phyloP scores from a whole-genome alignment of 2,888 invertebrate species.

The Scaptomyza cyrtandrae region DNA sequence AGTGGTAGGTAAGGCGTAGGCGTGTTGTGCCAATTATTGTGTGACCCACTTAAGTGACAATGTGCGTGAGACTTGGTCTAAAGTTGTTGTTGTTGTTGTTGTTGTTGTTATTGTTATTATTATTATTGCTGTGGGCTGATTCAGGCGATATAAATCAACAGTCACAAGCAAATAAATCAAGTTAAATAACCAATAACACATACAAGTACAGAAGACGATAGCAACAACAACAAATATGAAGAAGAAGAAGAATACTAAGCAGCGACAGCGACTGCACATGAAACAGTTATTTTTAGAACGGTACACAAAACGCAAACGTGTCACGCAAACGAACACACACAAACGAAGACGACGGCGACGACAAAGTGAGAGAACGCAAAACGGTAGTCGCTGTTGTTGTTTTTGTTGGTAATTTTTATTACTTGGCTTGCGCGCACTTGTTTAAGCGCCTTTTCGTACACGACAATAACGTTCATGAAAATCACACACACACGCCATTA shows the following conservation, averaged over 20 bases:
- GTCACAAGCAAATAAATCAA: conserved; percentile 79
- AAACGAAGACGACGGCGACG: conserved; percentile 8
- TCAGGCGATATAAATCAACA: conserved; percentile 73
- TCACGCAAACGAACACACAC: conserved; percentile 29
- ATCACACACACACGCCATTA: conserved; percentile 26
- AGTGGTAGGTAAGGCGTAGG: neutral
- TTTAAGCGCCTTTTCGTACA: conserved; percentile 55
- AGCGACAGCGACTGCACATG: conserved; percentile 54
- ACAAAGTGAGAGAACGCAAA: conserved; percentile 52
- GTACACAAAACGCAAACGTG: conserved; percentile 45
- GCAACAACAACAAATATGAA: neutral
- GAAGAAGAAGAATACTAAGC: conserved; percentile 2
- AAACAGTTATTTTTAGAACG: conserved; percentile 75
- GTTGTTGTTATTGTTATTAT: conserved; percentile 26
- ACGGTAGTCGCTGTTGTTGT: conserved; percentile 59
- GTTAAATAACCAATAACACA: conserved; percentile 79
- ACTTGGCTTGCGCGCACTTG: conserved; percentile 62
- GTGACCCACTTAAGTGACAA: conserved; percentile 73
- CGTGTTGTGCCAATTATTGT: conserved; percentile 65
- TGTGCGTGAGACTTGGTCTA: conserved; percentile 64
- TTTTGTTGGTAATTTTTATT: conserved; percentile 31
- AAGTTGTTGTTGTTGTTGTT: conserved; percentile 27
- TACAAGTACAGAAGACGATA: conserved; percentile 49
- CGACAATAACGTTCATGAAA: conserved; percentile 37
- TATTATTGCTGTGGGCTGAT: conserved; percentile 40